phyloP scores from a whole-genome alignment of 2,888 invertebrate species.

The Phaedon cochleariae region DNA sequence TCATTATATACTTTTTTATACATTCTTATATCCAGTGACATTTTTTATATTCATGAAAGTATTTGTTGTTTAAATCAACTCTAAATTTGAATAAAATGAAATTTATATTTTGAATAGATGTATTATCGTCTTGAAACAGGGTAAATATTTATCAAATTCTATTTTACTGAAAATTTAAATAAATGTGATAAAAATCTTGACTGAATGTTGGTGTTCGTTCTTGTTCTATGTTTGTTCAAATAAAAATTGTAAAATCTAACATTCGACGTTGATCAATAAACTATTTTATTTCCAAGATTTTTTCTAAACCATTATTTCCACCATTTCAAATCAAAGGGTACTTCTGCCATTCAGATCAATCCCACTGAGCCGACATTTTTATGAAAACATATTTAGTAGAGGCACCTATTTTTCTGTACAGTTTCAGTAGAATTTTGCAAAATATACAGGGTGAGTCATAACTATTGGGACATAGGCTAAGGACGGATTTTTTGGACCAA shows the following conservation, averaged over 20 bases:
- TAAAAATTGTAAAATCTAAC: not conserved
- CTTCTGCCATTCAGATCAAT: no score
- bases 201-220: slow-evolving; percentile 22
- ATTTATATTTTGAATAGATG: not conserved
- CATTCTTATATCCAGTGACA: not conserved
- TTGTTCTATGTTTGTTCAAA: not conserved
- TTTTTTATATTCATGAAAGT: not conserved
- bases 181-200: slow-evolving; percentile 27
- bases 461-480: no score
- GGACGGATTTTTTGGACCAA: no score
- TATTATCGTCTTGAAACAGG: not conserved
- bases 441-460: no score
- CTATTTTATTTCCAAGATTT: not conserved
- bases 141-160: slow-evolving; percentile 4
- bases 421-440: no score
- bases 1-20: slow-evolving; percentile 15
- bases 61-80: not conserved
- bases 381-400: no score
- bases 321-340: not conserved
- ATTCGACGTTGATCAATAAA: not conserved
- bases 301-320: not conserved
- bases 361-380: no score
- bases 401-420: no score
- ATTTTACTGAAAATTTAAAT: not conserved
- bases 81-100: no score